Evolutionary conservation across 2,888 invertebrate genomes (phyloP), one percentile per base, ranked within the genome.

Genomic region (Eupeodes latifasciatus): DNA sequence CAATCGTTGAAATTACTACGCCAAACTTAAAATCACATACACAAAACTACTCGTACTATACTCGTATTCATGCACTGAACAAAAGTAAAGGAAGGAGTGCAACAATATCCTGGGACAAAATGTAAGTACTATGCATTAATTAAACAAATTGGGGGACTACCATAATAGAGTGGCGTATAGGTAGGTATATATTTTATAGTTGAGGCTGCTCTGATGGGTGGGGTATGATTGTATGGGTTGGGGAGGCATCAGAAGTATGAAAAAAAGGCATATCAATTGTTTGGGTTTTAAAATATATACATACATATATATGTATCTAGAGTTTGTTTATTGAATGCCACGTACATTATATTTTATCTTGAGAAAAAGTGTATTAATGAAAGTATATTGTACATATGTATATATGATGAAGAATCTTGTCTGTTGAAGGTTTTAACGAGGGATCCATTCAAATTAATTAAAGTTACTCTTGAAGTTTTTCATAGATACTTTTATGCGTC

Each of bases 71-170:
- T 62, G 61, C 51, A 49, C 40, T 6, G 12, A 49, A 57, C 62
- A 71, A 11, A 40, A 59, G 36, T 27, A 51, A 67, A 69, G 53
- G 19, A 40, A 51, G 19, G 81, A 72, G 69, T 59, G 85, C 85
- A 81, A 81, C 81, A 85, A 77, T 40, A 40, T 85, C 71, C 59
- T 53, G 77, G 84, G 80, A 81, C 84, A 81, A 71, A 87, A 71
- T 76, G 86, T 86, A 71, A 86, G 86, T 86, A 79, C 78, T 76
- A 40, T 40, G 79, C 86, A 83, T 86, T 83, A 86, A 83, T 83
- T 86, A 86, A 79, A 75, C 34, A 75, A 64, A 82, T 74, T 81
- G 53, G 66, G 66, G 27, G 53, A 16, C 11, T 61, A 12, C 16
- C 27, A 47, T 16, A n/a, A 14, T 5, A 14, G 7, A 19, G 9